phyloP scores from a whole-genome alignment of 2,797 vertebrate species.

The Platalea minor region DNA sequence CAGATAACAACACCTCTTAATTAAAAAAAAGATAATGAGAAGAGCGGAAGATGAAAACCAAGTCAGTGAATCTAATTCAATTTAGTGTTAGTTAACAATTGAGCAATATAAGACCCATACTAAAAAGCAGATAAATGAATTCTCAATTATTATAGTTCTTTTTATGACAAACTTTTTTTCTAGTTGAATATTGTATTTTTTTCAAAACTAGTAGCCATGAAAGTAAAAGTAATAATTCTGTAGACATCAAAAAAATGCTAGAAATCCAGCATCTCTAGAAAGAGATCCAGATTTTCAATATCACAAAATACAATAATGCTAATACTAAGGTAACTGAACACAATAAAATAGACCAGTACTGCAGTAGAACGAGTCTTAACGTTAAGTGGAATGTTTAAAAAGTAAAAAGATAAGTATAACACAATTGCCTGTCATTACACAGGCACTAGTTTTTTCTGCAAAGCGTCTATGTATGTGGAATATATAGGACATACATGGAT shows the following conservation, averaged over 20 bases:
- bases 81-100: not conserved
- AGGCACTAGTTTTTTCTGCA: not conserved
- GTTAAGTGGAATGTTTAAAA: not conserved
- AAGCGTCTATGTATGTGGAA: not conserved
- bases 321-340: not conserved
- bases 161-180: not conserved
- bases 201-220: not conserved
- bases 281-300: not conserved
- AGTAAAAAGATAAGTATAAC: not conserved
- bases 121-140: not conserved
- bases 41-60: not conserved
- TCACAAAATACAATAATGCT: not conserved
- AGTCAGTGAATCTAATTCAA: not conserved
- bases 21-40: not conserved
- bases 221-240: not conserved
- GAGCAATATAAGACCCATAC: not conserved
- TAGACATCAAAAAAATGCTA: not conserved
- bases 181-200: not conserved
- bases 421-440: not conserved
- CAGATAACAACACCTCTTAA: not conserved
- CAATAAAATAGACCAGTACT: not conserved
- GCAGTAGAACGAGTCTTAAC: not conserved
- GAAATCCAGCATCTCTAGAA: not conserved
- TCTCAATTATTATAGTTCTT: not conserved
- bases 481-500: not conserved